Percentiles rank a stretch among this genome's conserved stretches.
These are phyloP conservation scores for Ptilodon capucinus DNA, from an alignment of 2,888 invertebrate genomes.

Conservation along the genomic window DNA sequence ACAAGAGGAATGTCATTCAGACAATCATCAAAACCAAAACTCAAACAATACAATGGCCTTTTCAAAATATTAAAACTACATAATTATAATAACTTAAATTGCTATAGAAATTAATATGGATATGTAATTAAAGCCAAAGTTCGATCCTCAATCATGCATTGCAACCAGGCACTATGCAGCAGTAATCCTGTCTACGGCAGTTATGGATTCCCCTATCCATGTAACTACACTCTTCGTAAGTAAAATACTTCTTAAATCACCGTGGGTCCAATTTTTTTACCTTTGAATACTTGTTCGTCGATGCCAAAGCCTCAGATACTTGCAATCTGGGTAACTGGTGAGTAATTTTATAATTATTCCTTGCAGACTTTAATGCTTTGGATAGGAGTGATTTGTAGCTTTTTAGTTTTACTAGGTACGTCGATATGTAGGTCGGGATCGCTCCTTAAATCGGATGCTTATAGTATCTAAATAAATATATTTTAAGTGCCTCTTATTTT, in stretches of 20 bases:
- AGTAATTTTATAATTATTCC: too few relatives aligned
- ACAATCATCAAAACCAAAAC: background rate
- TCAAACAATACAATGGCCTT: background rate
- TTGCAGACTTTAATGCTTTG: too few relatives aligned
- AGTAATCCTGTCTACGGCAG: too few relatives aligned
- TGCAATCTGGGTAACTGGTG: too few relatives aligned
- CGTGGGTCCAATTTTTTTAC: too few relatives aligned
- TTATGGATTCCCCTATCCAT: conserved; percentile 19
- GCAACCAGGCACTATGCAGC: conserved; percentile 23
- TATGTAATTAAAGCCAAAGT: conserved; percentile 15
- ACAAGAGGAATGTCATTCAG: background rate
- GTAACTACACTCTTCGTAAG: conserved; percentile 11
- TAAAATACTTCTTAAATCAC: background rate
- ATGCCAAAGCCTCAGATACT: too few relatives aligned
- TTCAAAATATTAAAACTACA: background rate
- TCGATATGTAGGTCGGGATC: too few relatives aligned
- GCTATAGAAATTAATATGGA: conserved; percentile 4
- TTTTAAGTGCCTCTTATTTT: conserved; percentile 1
- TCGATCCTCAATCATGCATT: conserved; percentile 52
- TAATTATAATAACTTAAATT: background rate
- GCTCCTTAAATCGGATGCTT: too few relatives aligned
- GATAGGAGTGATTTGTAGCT: too few relatives aligned
- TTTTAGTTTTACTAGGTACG: too few relatives aligned
- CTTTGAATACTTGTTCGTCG: too few relatives aligned
- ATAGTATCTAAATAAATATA: too few relatives aligned